These are phyloP conservation scores for Lottia scabra DNA, from an alignment of 2,888 invertebrate genomes.

Conservation along the genomic window DNA sequence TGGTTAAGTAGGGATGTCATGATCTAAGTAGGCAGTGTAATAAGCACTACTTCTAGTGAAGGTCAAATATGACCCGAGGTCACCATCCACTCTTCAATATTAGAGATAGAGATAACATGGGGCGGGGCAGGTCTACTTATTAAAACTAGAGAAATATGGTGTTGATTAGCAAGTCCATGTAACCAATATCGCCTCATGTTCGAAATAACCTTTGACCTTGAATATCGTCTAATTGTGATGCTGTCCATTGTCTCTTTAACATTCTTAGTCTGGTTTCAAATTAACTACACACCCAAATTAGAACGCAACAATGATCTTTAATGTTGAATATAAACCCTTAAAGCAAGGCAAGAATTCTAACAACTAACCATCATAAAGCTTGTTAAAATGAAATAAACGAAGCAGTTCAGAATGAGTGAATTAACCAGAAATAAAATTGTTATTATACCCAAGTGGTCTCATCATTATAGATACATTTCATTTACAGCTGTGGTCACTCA, in stretches of 20 bases:
- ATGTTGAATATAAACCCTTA: not conserved
- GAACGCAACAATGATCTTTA: not conserved
- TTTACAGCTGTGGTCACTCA: constrained; percentile 4
- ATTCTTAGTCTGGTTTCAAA: not conserved
- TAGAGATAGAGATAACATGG: not conserved
- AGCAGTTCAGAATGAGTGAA: not conserved
- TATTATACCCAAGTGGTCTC: not conserved
- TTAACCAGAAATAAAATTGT: not conserved
- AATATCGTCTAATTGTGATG: not conserved
- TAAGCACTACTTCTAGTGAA: not conserved
- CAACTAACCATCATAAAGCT: no score
- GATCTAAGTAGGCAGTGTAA: not conserved
- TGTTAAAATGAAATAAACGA: no score
- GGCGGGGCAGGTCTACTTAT: not conserved
- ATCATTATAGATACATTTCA: constrained; percentile 1
- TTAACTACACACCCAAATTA: constrained; percentile 4
- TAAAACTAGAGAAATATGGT: not conserved
- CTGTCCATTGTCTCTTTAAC: not conserved
- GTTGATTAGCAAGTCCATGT: not conserved
- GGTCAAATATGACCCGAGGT: constrained; percentile 1
- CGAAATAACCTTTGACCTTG: not conserved
- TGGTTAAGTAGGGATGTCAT: not conserved
- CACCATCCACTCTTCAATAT: not conserved
- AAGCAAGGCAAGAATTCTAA: not conserved
- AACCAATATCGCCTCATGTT: not conserved